Conservation (phyloP, 2,113 vertebrate genomes). For the Rhinoderma darwinii region DNA sequence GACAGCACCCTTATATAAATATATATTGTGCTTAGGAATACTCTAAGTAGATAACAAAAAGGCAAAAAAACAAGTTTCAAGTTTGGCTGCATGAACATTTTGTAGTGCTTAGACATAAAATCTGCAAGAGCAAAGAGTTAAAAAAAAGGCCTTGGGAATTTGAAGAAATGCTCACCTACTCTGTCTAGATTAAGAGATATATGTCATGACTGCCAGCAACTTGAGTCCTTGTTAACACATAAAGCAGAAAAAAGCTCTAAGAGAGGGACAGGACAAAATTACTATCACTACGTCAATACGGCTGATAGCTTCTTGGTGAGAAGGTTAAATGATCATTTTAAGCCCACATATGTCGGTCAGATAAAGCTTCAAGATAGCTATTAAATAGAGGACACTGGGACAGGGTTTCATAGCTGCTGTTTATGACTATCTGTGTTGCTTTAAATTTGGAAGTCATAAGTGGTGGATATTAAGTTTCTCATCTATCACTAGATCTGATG, state of each 20-base stretch:
- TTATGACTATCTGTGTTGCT: neutral
- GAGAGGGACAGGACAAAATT: slow-evolving; percentile 44
- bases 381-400: slow-evolving; percentile 20
- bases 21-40: neutral
- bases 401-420: neutral
- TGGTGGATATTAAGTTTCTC: neutral
- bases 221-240: slow-evolving; percentile 37
- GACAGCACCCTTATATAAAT: neutral
- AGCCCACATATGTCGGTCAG: slow-evolving; percentile 22
- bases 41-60: neutral
- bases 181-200: slow-evolving; percentile 43
- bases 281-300: slow-evolving; percentile 35
- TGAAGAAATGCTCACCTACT: slow-evolving; percentile 37
- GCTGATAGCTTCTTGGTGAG: slow-evolving; percentile 42
- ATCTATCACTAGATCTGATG: neutral
- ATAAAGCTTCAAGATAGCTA: slow-evolving; percentile 16
- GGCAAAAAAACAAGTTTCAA: neutral
- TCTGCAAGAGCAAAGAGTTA: slow-evolving; percentile 20
- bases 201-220: slow-evolving; percentile 45
- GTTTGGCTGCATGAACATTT: neutral
- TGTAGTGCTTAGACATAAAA: neutral
- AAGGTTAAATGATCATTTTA: slow-evolving; percentile 44
- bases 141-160: slow-evolving; percentile 33
- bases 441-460: neutral
- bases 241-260: slow-evolving; percentile 30